Conservation (phyloP, 2,888 invertebrate species). For the Ptycholaimellus sp. region DNA sequence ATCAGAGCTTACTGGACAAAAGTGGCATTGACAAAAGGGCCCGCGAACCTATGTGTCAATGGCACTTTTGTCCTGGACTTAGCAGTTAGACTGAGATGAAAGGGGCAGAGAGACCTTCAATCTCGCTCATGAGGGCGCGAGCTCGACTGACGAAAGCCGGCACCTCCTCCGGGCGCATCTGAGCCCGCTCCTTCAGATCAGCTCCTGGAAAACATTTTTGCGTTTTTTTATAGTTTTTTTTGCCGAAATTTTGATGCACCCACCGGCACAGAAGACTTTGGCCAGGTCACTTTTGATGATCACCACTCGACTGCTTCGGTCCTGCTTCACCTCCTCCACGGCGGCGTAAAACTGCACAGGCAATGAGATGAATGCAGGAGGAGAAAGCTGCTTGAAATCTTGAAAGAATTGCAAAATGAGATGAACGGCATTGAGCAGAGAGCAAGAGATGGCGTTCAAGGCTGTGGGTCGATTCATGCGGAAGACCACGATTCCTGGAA, state of each 20-base stretch:
- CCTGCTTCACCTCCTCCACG: slow-evolving; percentile 44
- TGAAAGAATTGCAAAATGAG: not conserved
- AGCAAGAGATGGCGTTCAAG: slow-evolving; percentile 53
- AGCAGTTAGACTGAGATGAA: too few relatives aligned
- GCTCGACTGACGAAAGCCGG: slow-evolving; percentile 46
- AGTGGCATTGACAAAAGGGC: too few relatives aligned
- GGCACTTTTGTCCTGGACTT: too few relatives aligned
- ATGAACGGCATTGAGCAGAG: slow-evolving; percentile 35
- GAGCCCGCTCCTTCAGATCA: slow-evolving; percentile 68
- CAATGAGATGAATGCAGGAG: too few relatives aligned
- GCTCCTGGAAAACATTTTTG: slow-evolving; percentile 40
- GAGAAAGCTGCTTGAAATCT: not conserved
- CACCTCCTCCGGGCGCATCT: slow-evolving; percentile 53
- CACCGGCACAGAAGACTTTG: slow-evolving; percentile 50
- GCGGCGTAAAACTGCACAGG: slow-evolving; percentile 44
- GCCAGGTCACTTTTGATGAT: slow-evolving; percentile 62
- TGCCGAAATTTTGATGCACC: not conserved
- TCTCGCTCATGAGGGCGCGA: slow-evolving; percentile 42
- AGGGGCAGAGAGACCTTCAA: too few relatives aligned
- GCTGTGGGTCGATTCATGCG: slow-evolving; percentile 37
- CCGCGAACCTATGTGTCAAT: too few relatives aligned
- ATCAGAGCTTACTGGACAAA: too few relatives aligned
- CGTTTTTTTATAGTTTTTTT: not conserved
- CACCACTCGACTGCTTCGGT: slow-evolving; percentile 50
- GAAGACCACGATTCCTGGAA: slow-evolving; percentile 39